A percentile compares a stretch with the other conserved stretches of the same genome.
phyloP scores from a whole-genome alignment of 2,797 vertebrate genomes.

The Telmatherina bonti region DNA sequence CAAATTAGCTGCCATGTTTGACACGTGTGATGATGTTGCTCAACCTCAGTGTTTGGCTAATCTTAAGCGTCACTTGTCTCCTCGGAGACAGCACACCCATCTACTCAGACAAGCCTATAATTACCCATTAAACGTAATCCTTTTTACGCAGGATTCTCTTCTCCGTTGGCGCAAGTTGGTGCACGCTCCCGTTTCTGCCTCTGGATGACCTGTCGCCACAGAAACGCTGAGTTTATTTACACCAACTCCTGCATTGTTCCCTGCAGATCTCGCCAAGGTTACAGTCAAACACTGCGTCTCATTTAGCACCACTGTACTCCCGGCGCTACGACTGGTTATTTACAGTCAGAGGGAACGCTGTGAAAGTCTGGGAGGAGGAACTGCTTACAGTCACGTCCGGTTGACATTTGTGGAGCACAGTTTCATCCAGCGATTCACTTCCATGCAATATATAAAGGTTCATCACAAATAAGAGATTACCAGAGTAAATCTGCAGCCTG shows the following conservation, averaged over 20 bases:
- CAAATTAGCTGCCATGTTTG: slow-evolving; percentile 30
- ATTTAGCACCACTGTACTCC: slow-evolving; percentile 24
- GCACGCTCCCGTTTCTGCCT: not conserved
- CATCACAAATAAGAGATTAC: not conserved
- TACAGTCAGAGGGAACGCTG: slow-evolving; percentile 13
- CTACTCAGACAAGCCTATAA: slow-evolving; percentile 4
- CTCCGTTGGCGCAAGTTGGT: slow-evolving; percentile 6
- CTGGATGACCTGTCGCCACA: slow-evolving; percentile 6
- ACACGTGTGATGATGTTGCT: slow-evolving; percentile 20
- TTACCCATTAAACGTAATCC: not conserved
- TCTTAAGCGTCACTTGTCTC: slow-evolving; percentile 13
- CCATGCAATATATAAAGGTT: no score
- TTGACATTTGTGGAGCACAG: not conserved
- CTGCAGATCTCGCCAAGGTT: slow-evolving; percentile 47
- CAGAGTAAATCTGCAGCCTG: not conserved
- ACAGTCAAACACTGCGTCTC: slow-evolving; percentile 24
- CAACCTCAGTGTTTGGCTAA: slow-evolving; percentile 25
- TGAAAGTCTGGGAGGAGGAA: slow-evolving; percentile 27
- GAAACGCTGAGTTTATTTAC: slow-evolving; percentile 29
- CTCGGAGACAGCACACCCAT: slow-evolving; percentile 11
- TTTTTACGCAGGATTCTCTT: not conserved
- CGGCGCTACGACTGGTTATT: slow-evolving; percentile 30
- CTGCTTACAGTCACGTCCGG: slow-evolving; percentile 26
- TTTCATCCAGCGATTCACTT: not conserved
- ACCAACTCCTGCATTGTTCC: slow-evolving; percentile 38